These are phyloP conservation scores for Daboia siamensis DNA, from an alignment of 2,113 vertebrate species.

Conservation along the genomic window DNA sequence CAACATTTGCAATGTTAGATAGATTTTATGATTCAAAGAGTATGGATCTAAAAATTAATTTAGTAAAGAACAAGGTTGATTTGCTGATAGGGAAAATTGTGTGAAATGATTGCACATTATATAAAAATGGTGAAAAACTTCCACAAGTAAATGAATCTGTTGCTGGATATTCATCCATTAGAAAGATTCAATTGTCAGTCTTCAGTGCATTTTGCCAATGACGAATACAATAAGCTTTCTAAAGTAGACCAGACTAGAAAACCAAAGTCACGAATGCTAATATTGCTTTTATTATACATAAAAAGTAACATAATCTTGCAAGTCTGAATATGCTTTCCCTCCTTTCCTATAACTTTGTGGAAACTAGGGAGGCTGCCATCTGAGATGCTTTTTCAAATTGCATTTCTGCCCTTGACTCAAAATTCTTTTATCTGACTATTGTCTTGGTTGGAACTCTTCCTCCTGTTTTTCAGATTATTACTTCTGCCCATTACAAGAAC, in stretches of 20 bases:
- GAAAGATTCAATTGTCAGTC: neutral
- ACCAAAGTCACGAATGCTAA: neutral
- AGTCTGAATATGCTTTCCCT: neutral
- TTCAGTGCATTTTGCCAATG: neutral
- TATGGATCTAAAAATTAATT: neutral
- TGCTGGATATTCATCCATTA: neutral
- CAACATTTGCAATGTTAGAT: neutral
- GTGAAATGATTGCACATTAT: neutral
- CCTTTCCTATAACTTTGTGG: neutral
- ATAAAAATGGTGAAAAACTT: neutral
- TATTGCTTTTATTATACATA: neutral
- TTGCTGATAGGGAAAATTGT: neutral
- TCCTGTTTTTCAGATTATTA: neutral
- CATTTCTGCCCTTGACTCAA: neutral
- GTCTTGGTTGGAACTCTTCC: neutral
- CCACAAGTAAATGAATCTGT: neutral
- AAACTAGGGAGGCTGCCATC: neutral
- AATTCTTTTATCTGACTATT: neutral
- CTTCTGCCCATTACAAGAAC: neutral
- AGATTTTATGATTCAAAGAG: neutral
- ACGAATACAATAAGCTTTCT: neutral
- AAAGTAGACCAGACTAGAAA: neutral
- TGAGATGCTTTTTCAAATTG: neutral
- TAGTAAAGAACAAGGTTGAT: neutral
- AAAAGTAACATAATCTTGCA: neutral